Evolutionary conservation across 2,888 invertebrate species (phyloP).

Genomic region (Trileptium ribeirensis): DNA sequence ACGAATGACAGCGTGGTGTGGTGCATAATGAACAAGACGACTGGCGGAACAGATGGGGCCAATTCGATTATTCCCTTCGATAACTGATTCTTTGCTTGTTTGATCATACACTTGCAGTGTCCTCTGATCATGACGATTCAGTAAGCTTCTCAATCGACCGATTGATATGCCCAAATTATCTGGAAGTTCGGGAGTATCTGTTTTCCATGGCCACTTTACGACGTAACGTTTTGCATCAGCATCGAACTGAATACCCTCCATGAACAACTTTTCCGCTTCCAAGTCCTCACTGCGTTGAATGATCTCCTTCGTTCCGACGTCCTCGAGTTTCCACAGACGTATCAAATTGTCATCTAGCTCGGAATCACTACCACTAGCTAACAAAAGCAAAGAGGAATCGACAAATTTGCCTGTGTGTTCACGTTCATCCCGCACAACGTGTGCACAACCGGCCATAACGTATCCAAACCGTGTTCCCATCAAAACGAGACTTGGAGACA

Average conservation of each 20-base stretch:
- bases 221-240: background rate
- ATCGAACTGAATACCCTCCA: background rate
- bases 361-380: background rate
- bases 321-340: background rate
- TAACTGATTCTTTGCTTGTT: background rate
- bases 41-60: background rate
- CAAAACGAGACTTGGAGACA: background rate
- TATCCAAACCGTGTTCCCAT: background rate
- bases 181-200: background rate
- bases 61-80: too few relatives aligned
- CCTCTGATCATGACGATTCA: background rate
- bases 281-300: background rate
- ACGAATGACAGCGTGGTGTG: constrained; percentile 2
- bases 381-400: background rate
- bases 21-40: background rate
- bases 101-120: background rate
- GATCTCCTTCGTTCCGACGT: background rate
- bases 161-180: background rate
- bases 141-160: background rate
- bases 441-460: background rate
- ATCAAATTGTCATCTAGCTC: background rate
- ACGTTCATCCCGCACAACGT: background rate
- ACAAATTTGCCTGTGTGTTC: background rate
- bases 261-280: background rate
- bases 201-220: background rate